Conservation (phyloP, 2,888 invertebrate species). For the Cataglyphis altisquamis region DNA sequence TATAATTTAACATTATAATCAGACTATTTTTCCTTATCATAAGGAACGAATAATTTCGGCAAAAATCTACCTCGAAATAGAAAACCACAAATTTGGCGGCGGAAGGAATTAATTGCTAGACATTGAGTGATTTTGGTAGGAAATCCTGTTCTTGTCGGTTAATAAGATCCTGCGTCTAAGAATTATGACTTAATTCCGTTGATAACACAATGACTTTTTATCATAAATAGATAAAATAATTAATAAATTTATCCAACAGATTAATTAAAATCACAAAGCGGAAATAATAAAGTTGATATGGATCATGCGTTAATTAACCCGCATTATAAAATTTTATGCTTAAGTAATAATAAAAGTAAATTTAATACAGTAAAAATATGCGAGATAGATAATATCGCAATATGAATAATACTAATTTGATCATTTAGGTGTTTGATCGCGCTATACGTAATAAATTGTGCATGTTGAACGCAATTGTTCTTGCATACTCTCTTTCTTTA, state of each 20-base stretch:
- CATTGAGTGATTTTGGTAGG: conserved; percentile 27
- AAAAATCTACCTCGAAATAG: background rate
- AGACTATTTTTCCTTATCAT: background rate
- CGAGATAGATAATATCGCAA: background rate
- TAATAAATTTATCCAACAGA: background rate
- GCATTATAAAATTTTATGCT: background rate
- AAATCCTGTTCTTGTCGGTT: conserved; percentile 50
- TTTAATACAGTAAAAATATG: background rate
- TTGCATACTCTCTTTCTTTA: background rate
- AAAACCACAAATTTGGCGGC: conserved; percentile 43
- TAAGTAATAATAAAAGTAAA: conserved; percentile 15
- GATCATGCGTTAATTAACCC: background rate
- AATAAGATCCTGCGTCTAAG: conserved; percentile 2
- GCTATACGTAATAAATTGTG: background rate
- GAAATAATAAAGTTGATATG: background rate
- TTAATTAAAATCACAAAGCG: background rate
- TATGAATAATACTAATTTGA: background rate
- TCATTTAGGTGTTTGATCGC: conserved; percentile 9
- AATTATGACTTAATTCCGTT: conserved; percentile 17
- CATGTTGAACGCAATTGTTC: background rate
- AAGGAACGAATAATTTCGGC: background rate
- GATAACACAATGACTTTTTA: background rate
- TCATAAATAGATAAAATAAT: background rate
- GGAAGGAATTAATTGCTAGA: conserved; percentile 41
- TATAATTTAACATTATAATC: background rate